Base-by-base conservation (phyloP, 30 jellyfish, hydroid and myxozoan species). In the Aurelia aurita complex sp. Pacific region DNA sequence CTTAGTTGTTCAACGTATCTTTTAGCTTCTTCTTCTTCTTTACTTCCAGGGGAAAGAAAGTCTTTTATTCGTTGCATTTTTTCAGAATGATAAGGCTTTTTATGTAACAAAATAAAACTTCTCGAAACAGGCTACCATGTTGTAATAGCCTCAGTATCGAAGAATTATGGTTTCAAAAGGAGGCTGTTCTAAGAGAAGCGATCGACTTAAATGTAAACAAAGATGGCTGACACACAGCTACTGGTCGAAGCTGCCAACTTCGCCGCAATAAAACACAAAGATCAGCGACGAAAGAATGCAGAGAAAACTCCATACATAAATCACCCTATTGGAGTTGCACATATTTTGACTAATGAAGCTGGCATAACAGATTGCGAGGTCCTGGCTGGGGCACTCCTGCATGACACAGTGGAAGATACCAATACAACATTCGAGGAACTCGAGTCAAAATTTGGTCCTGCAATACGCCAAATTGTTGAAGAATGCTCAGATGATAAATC, bases 341-440 rank as follows among this genome's bases (percentile, higher is more conserved):
- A 73, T 71, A 92, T 92, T 76, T 62, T 92, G 55, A 80, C 90
- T 50, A 73, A 72, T 13, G 98, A 92, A 83, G 96, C 92, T 38
- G 92, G 64, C 2, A 64, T 92, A 23, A 42, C 90, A 2, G 97
- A 92, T 77, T 59, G 72, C 55, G 93, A 83, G 7, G 94, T 92
- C 34, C 64, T 92, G 42, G 83, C 80, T 65, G 85, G 96, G 2
- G 98, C 98, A 6, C 77, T 92, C 72, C 70, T 92, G 55, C 98
- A 92, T 69, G 98, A 92, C 67, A 92, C 98, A 9, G 98, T 92
- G 5, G 98, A 92, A 73, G 98, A 92, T 63, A 92, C 98, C 5
- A 89, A 92, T 33, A 92, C 98, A 59, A 73, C 96, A 2, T 92
- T 81, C 72, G 96, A 88, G 17, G 98, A 92, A 55, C 38, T 92